A percentile compares a stretch with the other conserved stretches of the same genome.
These are phyloP conservation scores for Reinhardtius hippoglossoides DNA, from an alignment of 2,113 vertebrate species.

Conservation along the genomic window DNA sequence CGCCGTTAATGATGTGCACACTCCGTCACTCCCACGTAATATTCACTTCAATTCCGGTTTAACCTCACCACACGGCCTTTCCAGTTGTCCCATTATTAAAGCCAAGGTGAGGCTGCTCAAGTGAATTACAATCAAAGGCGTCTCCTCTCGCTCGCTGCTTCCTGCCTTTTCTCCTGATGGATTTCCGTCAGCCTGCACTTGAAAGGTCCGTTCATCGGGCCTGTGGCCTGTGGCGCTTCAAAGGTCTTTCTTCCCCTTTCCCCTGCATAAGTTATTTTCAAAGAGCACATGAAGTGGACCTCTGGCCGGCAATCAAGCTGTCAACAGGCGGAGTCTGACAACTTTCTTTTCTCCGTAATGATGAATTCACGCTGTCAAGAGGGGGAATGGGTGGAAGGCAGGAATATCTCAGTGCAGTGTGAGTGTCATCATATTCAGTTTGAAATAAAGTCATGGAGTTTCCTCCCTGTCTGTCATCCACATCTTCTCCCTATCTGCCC, in stretches of 20 bases:
- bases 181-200: slow-evolving; percentile 13
- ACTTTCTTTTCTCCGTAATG: slow-evolving; percentile 43
- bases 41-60: slow-evolving; percentile 14
- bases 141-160: slow-evolving; percentile 1
- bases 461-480: no score
- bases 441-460: no score
- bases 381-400: slow-evolving; percentile 9
- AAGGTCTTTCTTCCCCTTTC: not conserved
- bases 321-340: slow-evolving; percentile 42
- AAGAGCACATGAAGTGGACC: slow-evolving; percentile 21
- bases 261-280: not conserved
- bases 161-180: not conserved
- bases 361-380: slow-evolving; percentile 17
- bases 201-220: not conserved
- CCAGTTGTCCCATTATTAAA: slow-evolving; percentile 24
- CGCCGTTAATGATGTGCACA: not conserved
- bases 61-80: slow-evolving; percentile 32
- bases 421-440: no score
- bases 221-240: not conserved
- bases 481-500: no score
- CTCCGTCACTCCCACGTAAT: slow-evolving; percentile 21
- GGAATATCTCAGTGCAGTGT: not conserved
- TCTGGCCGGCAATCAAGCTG: slow-evolving; percentile 42
- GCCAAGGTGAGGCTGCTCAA: slow-evolving; percentile 15
- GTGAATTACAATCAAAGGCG: slow-evolving; percentile 12